Percentiles rank a stretch among this genome's conserved stretches.
Conservation (phyloP, 2,113 vertebrate species). For the Tachuris rubrigastra region DNA sequence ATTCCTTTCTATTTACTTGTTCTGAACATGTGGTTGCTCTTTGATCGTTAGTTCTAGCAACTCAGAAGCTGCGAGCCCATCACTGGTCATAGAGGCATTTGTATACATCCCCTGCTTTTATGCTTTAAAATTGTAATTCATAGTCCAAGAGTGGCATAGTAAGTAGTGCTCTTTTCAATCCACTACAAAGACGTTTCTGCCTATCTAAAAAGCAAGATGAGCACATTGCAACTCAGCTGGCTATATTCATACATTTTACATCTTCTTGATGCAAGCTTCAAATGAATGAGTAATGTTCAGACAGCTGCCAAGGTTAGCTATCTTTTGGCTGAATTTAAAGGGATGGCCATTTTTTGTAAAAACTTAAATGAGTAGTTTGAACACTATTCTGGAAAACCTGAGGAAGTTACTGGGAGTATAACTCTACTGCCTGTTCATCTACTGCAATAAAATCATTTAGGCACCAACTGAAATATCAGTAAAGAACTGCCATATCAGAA, state of each 20-base stretch:
- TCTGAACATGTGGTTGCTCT: constrained; percentile 51
- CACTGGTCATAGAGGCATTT: constrained; percentile 66
- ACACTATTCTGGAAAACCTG: constrained; percentile 32
- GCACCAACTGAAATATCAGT: constrained; percentile 38
- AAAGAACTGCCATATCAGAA: constrained; percentile 32
- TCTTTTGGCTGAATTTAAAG: constrained; percentile 50
- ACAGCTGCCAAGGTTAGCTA: constrained; percentile 48
- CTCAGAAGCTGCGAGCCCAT: constrained; percentile 65
- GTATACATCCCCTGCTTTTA: constrained; percentile 62
- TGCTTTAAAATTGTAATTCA: constrained; percentile 69
- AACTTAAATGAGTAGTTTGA: constrained; percentile 60
- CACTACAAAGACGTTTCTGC: constrained; percentile 64
- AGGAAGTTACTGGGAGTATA: neutral
- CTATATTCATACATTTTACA: constrained; percentile 44
- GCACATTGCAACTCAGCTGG: constrained; percentile 55
- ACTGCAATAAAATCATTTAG: neutral
- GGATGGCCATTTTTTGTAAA: constrained; percentile 27
- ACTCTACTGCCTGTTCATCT: constrained; percentile 18
- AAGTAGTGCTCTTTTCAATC: constrained; percentile 59
- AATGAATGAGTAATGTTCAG: constrained; percentile 30
- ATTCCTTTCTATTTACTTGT: constrained; percentile 58
- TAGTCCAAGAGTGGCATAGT: constrained; percentile 48
- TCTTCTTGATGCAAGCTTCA: constrained; percentile 45
- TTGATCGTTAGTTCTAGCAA: constrained; percentile 67
- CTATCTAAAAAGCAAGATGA: constrained; percentile 62